Percentiles rank a stretch among this genome's conserved stretches.
phyloP scores from a whole-genome alignment of 2,113 vertebrate genomes.

The Chionodraco myersi region DNA sequence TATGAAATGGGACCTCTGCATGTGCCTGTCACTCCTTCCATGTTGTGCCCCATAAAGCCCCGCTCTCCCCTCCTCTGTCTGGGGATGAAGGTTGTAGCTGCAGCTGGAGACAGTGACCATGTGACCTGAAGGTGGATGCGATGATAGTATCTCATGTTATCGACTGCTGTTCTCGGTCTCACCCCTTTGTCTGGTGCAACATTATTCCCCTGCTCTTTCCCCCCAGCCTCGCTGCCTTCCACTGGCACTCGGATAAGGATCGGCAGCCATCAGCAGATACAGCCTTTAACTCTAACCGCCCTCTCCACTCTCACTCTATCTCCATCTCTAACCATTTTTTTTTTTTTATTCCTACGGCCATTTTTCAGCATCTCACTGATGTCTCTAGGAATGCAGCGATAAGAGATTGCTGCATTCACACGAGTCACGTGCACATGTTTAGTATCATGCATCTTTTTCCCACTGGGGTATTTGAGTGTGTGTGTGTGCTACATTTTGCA shows the following conservation, averaged over 20 bases:
- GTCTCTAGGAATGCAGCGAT: conserved; percentile 57
- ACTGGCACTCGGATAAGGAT: conserved; percentile 60
- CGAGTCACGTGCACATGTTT: conserved; percentile 26
- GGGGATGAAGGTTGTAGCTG: conserved; percentile 12
- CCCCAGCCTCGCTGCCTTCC: conserved; percentile 29
- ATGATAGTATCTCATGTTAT: conserved; percentile 60
- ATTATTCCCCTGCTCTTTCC: conserved; percentile 31
- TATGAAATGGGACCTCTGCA: conserved; percentile 6
- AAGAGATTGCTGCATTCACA: conserved; percentile 43
- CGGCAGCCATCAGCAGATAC: conserved; percentile 70
- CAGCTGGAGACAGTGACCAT: not conserved
- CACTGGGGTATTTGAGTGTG: conserved; percentile 1
- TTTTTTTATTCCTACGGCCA: conserved; percentile 5
- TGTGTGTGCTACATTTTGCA: conserved; percentile 7
- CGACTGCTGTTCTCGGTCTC: conserved; percentile 37
- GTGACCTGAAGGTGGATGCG: conserved; percentile 47
- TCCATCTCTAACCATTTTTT: conserved; percentile 39
- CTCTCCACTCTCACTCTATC: conserved; percentile 34
- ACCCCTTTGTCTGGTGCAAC: conserved; percentile 51
- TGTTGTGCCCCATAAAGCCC: conserved; percentile 14
- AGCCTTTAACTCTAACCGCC: conserved; percentile 38
- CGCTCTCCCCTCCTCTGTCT: not conserved
- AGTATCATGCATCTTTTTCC: conserved; percentile 15
- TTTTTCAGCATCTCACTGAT: conserved; percentile 46
- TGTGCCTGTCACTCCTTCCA: conserved; percentile 21